phyloP scores from a whole-genome alignment of 2,797 vertebrate species.

The Molossus alvarezi region DNA sequence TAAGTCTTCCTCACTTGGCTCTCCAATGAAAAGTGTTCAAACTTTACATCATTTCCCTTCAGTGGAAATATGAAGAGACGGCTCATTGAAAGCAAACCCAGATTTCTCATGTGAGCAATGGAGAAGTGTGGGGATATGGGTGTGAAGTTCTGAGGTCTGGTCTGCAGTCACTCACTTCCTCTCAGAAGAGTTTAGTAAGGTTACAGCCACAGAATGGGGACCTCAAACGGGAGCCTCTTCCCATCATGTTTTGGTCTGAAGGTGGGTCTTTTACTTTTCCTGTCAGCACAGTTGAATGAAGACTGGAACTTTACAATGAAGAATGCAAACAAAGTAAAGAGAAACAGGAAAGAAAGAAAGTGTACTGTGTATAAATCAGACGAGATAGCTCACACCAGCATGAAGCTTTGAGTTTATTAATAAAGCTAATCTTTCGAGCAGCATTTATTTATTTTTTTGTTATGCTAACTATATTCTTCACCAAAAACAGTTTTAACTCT shows the following conservation, averaged over 20 bases:
- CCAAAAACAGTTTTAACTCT: neutral
- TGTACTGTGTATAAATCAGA: neutral
- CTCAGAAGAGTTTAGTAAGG: rapidly evolving
- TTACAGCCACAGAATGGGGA: neutral
- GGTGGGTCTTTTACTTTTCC: neutral
- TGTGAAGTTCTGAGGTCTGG: neutral
- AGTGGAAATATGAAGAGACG: neutral
- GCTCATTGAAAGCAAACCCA: neutral
- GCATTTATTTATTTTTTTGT: neutral
- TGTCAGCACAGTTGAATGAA: neutral
- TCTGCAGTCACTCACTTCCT: neutral
- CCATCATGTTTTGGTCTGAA: neutral
- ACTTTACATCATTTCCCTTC: neutral
- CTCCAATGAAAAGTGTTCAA: neutral
- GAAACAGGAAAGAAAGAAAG: neutral
- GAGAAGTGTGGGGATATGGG: neutral
- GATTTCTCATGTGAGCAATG: neutral
- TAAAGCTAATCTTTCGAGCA: neutral
- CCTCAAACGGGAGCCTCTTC: neutral
- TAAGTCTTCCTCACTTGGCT: neutral
- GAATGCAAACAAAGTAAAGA: neutral
- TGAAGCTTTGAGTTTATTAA: neutral
- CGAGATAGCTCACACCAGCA: neutral
- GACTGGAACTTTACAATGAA: conserved; percentile 5
- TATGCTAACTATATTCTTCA: conserved; percentile 4